Base-by-base conservation (phyloP, 2,888 invertebrate species). In the Xanthia togata region DNA sequence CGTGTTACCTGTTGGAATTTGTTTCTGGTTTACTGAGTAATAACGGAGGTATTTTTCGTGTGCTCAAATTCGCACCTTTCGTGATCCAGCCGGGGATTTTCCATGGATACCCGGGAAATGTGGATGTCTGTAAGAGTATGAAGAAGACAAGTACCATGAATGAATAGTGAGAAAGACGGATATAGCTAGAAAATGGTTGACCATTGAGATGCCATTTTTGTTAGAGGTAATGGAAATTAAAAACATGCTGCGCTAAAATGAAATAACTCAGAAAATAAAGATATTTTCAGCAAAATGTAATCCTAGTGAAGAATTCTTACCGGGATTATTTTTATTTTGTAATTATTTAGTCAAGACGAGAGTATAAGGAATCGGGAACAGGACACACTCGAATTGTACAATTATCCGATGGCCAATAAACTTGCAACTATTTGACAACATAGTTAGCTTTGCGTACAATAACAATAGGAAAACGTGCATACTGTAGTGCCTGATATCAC, bases 21-120 rank as follows among this genome's bases (percentile, higher is more conserved):
- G 93, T 86, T 90, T 95, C 94, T 95, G 95, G 93, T 92, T 78
- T 90, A 92, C 91, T 95, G 95, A 95, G 93, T 94, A 95, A 95
- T 89, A 93, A 87, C 86, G 80, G 73, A 93, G 91, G 92, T 91
- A 95, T 95, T 90, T 89, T 81, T 89, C 79, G 78, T 78, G 87
- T 83, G 86, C 83, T 89, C 75, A 81, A 81, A 88, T 87, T 87
- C 84, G 65, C 86, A 84, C 87, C 81, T 79, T 78, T 85, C 88
- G 89, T 80, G 76, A 65, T 71, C 63, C 59, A 35, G 68, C 60
- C 57, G 77, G 83, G 81, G 71, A 84, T 86, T 90, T 87, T 87
- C 87, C 85, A 76, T 79, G 62, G 53, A 50, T 31, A 53, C 59
- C 60, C 26, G 55, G 6, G 47, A 38, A 63, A 75, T 64, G 6